Conservation (phyloP, 1,140 invertebrate genomes). For the Sinella curviseta region DNA sequence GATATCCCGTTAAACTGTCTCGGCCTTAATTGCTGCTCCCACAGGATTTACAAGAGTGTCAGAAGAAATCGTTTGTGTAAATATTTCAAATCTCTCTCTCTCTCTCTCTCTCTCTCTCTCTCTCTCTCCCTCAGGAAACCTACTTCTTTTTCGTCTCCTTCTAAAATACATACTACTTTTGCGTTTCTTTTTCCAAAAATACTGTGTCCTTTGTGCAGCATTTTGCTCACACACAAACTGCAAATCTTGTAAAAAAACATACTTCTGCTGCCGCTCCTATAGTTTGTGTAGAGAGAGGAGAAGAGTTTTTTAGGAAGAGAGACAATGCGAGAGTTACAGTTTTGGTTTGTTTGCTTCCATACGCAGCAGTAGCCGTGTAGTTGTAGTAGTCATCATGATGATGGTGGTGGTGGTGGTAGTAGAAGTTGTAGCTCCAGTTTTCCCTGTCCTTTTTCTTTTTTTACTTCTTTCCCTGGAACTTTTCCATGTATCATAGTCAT, state of each 20-base stretch:
- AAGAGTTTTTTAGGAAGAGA: too few relatives aligned
- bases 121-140: background rate
- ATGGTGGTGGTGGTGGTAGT: background rate
- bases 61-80: slow-evolving; percentile 18
- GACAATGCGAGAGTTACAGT: too few relatives aligned
- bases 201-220: background rate
- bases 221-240: too few relatives aligned
- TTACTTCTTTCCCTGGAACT: background rate
- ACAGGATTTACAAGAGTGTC: slow-evolving; percentile 14
- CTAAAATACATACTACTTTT: too few relatives aligned
- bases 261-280: background rate
- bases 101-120: too few relatives aligned
- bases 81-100: slow-evolving; percentile 8
- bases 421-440: background rate
- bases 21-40: slow-evolving; percentile 8
- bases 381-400: background rate
- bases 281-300: too few relatives aligned
- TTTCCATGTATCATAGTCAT: background rate
- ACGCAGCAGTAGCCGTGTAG: background rate
- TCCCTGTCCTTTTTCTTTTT: background rate
- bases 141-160: background rate
- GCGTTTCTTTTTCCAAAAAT: background rate
- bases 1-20: slow-evolving; percentile 17
- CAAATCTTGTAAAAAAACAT: too few relatives aligned
- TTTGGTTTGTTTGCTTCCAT: background rate